Evolutionary conservation across 2,888 invertebrate genomes (phyloP), one percentile per base, ranked within the genome.

Genomic region (Alcis repandata): DNA sequence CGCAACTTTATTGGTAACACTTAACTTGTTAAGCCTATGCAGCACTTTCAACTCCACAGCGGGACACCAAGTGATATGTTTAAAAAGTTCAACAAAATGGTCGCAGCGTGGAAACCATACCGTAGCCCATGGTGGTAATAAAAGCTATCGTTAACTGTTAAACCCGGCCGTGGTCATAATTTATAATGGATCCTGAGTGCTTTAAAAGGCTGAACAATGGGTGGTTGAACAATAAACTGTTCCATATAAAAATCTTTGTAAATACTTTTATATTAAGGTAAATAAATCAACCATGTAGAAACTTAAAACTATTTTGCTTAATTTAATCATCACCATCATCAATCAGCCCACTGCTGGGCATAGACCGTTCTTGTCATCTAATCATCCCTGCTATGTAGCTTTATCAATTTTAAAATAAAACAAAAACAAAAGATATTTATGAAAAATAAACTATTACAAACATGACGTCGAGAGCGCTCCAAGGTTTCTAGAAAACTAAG

Each of bases 141-240:
- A 85, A 87, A 82, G 73, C 80, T 74, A 82, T 82, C 81, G 78
- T 76, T 76, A 77, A 78, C 76, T 77, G 79, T 80, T 77, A 77
- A 78, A 79, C 75, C 72, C 70, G 73, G 72, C 73, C 73, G 69
- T 72, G 70, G 84, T 79, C 80, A 84, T 89, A 86, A 87, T 88
- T 86, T 84, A 85, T 86, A 89, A 89, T 88, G 88, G 88, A 79
- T 75, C 76, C 73, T 86, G 80, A 89, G 87, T 86, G 88, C 84
- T 87, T 85, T 87, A 79, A 85, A 86, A 85, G 83, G 79, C 73
- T 77, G 76, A 67, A 66, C 71, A 51, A 68, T 69, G 72, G 72
- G 70, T 45, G 68, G 68, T 68, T n/a, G n/a, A 61, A 64, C 65
- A 59, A 63, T 59, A 48, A 64, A 59, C 27, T 43, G 49, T 52